Conservation (phyloP, 2,888 invertebrate species). For the Leptinotarsa haldemani region DNA sequence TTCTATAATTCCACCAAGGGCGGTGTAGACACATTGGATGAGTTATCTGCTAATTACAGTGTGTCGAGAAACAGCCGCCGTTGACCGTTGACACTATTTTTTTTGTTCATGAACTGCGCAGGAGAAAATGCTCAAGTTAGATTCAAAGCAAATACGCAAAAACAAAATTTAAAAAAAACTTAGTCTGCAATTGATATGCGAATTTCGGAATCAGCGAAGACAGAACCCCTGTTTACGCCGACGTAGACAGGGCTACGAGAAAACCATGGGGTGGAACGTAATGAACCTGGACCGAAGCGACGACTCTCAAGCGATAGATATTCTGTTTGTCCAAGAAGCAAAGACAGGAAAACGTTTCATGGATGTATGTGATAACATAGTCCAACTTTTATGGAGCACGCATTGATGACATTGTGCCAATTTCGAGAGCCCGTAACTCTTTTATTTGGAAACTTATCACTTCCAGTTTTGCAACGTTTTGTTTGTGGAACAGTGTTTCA, state of each 20-base stretch:
- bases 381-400: slow-evolving; percentile 6
- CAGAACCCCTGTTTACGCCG: too few species aligned
- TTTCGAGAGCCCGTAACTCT: neutral
- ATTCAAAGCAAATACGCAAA: too few species aligned
- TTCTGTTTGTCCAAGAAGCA: slow-evolving; percentile 27
- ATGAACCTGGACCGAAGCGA: slow-evolving; percentile 20
- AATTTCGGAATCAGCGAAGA: too few species aligned
- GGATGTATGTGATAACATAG: neutral
- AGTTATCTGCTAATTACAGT: too few species aligned
- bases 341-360: slow-evolving; percentile 13
- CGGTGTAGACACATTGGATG: neutral
- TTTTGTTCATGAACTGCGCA: too few species aligned
- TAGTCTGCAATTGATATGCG: too few species aligned
- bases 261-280: too few species aligned
- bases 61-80: too few species aligned
- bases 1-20: neutral
- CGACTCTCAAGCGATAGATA: slow-evolving; percentile 22
- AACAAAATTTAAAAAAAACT: too few species aligned
- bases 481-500: neutral
- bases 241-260: too few species aligned
- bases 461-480: neutral
- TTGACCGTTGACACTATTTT: too few species aligned
- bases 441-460: neutral
- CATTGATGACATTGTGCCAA: neutral
- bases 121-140: too few species aligned